A percentile compares a stretch with the other conserved stretches of the same genome.
phyloP scores from a whole-genome alignment of 2,888 invertebrate species.

The Ceraclea dissimilis region DNA sequence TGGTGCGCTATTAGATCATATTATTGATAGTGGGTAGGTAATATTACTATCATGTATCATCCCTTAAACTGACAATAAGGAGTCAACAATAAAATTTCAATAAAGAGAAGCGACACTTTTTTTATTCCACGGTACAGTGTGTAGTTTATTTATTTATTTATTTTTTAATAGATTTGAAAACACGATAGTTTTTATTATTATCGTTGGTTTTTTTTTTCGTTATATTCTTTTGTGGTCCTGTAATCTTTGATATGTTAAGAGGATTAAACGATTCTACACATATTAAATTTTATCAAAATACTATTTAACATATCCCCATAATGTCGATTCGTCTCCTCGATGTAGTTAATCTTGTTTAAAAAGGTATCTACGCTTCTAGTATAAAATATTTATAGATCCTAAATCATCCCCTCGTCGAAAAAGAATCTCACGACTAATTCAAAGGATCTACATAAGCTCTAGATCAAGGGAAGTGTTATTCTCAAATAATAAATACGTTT shows the following conservation, averaged over 20 bases:
- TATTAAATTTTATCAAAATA: neutral
- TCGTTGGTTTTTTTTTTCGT: neutral
- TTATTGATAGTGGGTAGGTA: neutral
- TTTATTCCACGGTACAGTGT: too few species aligned
- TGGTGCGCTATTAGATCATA: too few species aligned
- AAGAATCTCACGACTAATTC: too few species aligned
- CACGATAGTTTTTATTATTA: neutral
- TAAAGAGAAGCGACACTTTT: neutral
- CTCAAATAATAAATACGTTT: too few species aligned
- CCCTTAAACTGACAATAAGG: neutral
- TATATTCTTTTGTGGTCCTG: neutral
- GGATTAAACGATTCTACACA: neutral
- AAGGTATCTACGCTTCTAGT: too few species aligned
- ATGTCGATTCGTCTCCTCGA: too few species aligned
- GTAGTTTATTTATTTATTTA: neutral
- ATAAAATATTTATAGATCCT: neutral
- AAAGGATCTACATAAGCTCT: too few species aligned
- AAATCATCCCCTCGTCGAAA: neutral
- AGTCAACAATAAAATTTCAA: slow-evolving; percentile 1
- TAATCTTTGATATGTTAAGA: neutral
- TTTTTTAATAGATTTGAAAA: neutral
- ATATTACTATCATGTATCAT: neutral
- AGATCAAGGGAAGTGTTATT: too few species aligned
- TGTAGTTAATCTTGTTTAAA: too few species aligned
- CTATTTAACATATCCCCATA: too few species aligned